A percentile compares a stretch with the other conserved stretches of the same genome.
These are phyloP conservation scores for Poecile montanus DNA, from an alignment of 2,797 vertebrate species.

Conservation along the genomic window DNA sequence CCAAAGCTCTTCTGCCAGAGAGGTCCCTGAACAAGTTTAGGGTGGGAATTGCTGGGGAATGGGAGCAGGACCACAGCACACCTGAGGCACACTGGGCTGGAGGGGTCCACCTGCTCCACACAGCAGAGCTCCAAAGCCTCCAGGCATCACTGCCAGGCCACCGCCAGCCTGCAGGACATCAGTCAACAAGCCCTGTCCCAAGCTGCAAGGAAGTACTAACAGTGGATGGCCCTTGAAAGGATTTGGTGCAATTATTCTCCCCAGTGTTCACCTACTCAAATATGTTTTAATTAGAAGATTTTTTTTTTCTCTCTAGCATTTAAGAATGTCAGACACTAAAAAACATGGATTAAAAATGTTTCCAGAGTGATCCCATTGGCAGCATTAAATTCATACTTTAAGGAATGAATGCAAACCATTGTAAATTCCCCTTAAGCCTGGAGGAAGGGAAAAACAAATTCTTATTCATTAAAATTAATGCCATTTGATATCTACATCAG, in stretches of 20 bases:
- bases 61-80: background rate
- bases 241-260: background rate
- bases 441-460: background rate
- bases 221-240: background rate
- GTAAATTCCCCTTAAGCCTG: background rate
- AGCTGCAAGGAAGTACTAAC: background rate
- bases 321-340: background rate
- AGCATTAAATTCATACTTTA: background rate
- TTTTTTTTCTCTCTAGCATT: background rate
- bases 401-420: slow-evolving; percentile 1
- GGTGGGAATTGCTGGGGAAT: background rate
- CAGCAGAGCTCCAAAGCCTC: background rate
- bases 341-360: background rate
- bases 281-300: background rate
- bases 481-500: background rate
- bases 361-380: background rate
- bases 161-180: background rate
- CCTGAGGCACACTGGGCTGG: background rate
- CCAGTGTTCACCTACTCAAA: background rate
- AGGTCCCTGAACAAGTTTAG: background rate
- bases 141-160: background rate
- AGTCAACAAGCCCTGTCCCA: background rate
- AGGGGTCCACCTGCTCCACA: background rate
- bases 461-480: slow-evolving; percentile 31
- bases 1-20: background rate